Conservation (phyloP, 2,888 invertebrate genomes). For the Ganaspis brasiliensis region DNA sequence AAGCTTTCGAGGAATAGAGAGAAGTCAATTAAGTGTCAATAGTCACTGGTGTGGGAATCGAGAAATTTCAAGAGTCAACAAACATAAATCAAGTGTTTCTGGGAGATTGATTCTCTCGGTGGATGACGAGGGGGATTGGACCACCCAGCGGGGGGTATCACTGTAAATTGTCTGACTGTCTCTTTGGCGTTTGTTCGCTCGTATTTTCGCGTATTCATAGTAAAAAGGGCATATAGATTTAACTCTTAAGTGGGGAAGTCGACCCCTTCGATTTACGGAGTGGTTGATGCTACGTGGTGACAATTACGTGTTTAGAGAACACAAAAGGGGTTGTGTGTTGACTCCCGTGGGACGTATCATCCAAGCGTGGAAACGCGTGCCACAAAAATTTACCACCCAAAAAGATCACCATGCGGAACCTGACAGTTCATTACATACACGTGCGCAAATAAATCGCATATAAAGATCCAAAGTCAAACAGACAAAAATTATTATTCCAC, state of each 20-base stretch:
- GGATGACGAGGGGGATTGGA: slow-evolving; percentile 23
- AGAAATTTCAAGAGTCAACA: slow-evolving; percentile 74
- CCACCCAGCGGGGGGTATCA: slow-evolving; percentile 42
- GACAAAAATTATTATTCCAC: neutral
- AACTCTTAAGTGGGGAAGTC: slow-evolving; percentile 50
- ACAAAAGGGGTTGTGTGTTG: slow-evolving; percentile 69
- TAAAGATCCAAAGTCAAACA: neutral
- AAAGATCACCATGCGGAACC: slow-evolving; percentile 62
- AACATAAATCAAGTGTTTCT: slow-evolving; percentile 75
- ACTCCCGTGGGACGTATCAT: slow-evolving; percentile 73
- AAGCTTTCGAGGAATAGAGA: slow-evolving; percentile 36
- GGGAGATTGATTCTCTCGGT: slow-evolving; percentile 44
- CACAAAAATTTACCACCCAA: slow-evolving; percentile 68
- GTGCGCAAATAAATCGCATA: neutral
- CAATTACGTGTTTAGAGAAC: slow-evolving; percentile 76
- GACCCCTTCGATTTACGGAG: slow-evolving; percentile 25
- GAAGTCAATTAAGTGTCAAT: slow-evolving; percentile 68
- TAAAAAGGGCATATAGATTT: slow-evolving; percentile 47
- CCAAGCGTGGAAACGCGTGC: slow-evolving; percentile 71
- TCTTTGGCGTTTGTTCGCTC: slow-evolving; percentile 10
- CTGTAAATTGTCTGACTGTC: slow-evolving; percentile 10
- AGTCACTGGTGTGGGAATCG: slow-evolving; percentile 71
- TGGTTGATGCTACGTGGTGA: slow-evolving; percentile 65
- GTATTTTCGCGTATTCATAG: slow-evolving; percentile 15
- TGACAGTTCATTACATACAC: neutral